Evolutionary conservation across 2,113 vertebrate genomes (phyloP), one percentile per base, ranked within the genome.

Genomic region (Falco punctatus): DNA sequence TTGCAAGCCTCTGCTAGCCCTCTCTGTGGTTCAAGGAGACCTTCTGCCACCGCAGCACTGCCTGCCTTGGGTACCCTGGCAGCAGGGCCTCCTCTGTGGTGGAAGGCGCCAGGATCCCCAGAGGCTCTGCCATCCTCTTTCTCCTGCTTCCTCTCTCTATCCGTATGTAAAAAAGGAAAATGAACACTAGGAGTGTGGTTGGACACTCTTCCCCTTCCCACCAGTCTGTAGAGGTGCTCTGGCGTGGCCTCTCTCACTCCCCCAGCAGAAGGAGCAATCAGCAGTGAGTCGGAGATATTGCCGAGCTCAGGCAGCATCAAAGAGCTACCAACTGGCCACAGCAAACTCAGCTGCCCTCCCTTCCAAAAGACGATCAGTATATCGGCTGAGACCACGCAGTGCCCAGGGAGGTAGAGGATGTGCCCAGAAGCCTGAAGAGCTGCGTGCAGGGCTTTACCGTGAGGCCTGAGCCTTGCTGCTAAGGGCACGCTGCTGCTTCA

Each of bases 11-110:
- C 35, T 6, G 20, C 72, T 32, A 1, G 0, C 11, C 18, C 18
- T 4, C 14, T 66, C 73, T 61, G 46, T 4, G 0, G 10, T 27
- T 49, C 0, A 0, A 69, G 44, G 17, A 27, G 57, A 75, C 18
- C 30, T 58, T 32, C 44, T 46, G 32, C 12, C 44, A 23, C n/a
- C 10, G 22, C 38, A 51, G 42, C 59, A 18, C 59, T 20, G 30
- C 61, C 42, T 4, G 49, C n/a, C 58, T n/a, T 32, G 16, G 44
- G 57, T 20, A 40, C 19, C 28, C 30, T 8, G 20, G 75, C 66
- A 33, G 19, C 23, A 15, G 51, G 23, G 30, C n/a, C 13, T 44
- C 13, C 7, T 15, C 18, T 30, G 28, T 40, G 52, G 30, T 23
- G 22, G 59, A 73, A 54, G 19, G 48, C 5, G 3, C 5, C 19